Evolutionary conservation across 2,113 vertebrate genomes (phyloP).

Genomic region (Catagonus wagneri): DNA sequence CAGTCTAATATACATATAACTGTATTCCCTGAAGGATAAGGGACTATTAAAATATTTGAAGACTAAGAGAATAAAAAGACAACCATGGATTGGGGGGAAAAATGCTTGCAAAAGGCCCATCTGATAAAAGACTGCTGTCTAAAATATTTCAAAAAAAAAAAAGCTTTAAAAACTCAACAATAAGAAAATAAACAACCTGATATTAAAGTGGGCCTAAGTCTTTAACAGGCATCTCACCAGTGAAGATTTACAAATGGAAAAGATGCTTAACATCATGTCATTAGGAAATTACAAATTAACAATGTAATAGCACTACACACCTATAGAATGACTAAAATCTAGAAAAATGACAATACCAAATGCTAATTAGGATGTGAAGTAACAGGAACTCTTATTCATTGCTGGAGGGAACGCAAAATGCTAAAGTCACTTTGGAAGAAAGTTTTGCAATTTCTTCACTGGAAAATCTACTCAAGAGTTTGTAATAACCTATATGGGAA

Average conservation of each 20-base stretch:
- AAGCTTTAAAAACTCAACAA: neutral
- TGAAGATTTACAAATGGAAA: neutral
- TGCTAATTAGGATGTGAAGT: neutral
- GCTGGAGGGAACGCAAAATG: neutral
- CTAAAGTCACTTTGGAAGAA: neutral
- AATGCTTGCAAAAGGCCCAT: neutral
- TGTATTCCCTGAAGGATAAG: neutral
- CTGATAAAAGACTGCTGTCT: neutral
- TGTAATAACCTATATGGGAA: no score
- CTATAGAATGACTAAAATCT: neutral
- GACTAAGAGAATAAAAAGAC: neutral
- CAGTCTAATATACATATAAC: neutral
- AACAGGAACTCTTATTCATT: neutral
- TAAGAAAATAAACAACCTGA: neutral
- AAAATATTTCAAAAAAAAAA: neutral
- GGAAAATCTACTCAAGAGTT: no score
- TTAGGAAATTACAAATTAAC: neutral
- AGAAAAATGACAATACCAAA: neutral
- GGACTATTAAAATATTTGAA: neutral
- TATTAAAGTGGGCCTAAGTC: neutral
- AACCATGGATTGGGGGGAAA: neutral
- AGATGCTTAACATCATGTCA: neutral
- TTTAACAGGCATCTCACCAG: neutral
- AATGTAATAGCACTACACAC: neutral
- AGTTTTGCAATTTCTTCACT: neutral